A percentile compares a stretch with the other conserved stretches of the same genome.
Evolutionary conservation across 2,888 invertebrate genomes (phyloP).

Genomic region (Troilus luridus): DNA sequence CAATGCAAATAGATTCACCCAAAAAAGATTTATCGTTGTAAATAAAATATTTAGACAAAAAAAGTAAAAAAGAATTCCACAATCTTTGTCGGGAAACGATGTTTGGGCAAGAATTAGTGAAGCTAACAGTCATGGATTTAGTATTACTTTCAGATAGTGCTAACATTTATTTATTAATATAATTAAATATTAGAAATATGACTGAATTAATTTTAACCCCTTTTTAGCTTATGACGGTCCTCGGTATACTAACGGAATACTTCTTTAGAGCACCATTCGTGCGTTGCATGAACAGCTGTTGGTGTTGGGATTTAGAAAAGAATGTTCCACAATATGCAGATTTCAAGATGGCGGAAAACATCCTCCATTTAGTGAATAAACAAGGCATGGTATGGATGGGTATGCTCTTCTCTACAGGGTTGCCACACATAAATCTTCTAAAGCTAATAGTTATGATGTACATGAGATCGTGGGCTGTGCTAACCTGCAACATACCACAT

Average conservation of each 20-base stretch:
- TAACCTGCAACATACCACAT: constrained; percentile 96
- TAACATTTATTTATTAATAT: background rate
- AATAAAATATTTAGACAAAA: constrained; percentile 70
- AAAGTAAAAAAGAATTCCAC: constrained; percentile 76
- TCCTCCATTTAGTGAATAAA: constrained; percentile 94
- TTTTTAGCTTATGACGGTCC: constrained; percentile 75
- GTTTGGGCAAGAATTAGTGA: constrained; percentile 96
- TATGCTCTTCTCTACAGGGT: constrained; percentile 96
- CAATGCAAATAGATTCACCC: constrained; percentile 48
- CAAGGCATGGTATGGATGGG: constrained; percentile 99
- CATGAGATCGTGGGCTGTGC: constrained; percentile 91
- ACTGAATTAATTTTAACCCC: background rate
- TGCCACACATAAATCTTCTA: constrained; percentile 89
- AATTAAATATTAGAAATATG: background rate
- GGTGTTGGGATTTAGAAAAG: constrained; percentile 98
- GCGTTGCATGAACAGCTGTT: constrained; percentile 90
- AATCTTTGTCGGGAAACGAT: constrained; percentile 97
- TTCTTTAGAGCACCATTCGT: constrained; percentile 94
- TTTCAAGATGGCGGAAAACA: constrained; percentile 98
- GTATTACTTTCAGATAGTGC: constrained; percentile 71
- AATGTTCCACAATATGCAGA: constrained; percentile 97
- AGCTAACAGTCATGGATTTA: constrained; percentile 95
- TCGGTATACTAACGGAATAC: constrained; percentile 88
- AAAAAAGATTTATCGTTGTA: constrained; percentile 67
- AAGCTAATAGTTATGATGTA: constrained; percentile 96